Conservation (phyloP, 2,888 invertebrate genomes). For the Laothoe populi region DNA sequence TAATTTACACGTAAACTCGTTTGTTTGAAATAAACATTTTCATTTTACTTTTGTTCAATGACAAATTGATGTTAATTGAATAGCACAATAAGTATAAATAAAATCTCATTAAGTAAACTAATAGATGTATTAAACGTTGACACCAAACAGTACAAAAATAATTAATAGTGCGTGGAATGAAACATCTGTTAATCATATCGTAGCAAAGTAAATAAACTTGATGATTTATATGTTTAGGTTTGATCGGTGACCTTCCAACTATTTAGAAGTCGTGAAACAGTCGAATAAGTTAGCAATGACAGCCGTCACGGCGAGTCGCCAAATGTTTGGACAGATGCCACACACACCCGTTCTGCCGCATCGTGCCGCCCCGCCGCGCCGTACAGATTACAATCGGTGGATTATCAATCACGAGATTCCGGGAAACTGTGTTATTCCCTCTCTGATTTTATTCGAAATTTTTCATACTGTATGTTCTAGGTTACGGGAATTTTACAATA, state of each 20-base stretch:
- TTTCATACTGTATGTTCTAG: not conserved
- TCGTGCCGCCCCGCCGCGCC: slow-evolving; percentile 24
- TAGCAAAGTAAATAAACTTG: slow-evolving; percentile 12
- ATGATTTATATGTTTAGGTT: slow-evolving; percentile 19
- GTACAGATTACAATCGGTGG: slow-evolving; percentile 19
- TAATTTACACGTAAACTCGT: slow-evolving; percentile 63
- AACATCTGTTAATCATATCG: not conserved
- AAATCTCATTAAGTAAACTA: too few species aligned
- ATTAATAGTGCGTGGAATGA: not conserved
- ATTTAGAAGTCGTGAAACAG: slow-evolving; percentile 49
- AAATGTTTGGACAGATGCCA: slow-evolving; percentile 69
- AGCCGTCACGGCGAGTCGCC: slow-evolving; percentile 42
- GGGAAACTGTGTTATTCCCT: not conserved
- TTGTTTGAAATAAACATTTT: slow-evolving; percentile 59
- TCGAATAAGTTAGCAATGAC: slow-evolving; percentile 57
- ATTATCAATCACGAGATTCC: slow-evolving; percentile 13
- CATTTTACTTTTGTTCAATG: slow-evolving; percentile 42
- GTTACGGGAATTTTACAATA: not conserved
- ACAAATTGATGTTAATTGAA: slow-evolving; percentile 33
- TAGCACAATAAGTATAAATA: slow-evolving; percentile 29
- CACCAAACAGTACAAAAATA: too few species aligned
- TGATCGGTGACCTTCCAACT: slow-evolving; percentile 40
- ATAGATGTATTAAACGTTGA: not conserved
- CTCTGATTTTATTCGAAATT: not conserved
- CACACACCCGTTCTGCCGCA: slow-evolving; percentile 33